These are phyloP conservation scores for Falco berigora DNA, from an alignment of 2,797 vertebrate species.

Conservation along the genomic window DNA sequence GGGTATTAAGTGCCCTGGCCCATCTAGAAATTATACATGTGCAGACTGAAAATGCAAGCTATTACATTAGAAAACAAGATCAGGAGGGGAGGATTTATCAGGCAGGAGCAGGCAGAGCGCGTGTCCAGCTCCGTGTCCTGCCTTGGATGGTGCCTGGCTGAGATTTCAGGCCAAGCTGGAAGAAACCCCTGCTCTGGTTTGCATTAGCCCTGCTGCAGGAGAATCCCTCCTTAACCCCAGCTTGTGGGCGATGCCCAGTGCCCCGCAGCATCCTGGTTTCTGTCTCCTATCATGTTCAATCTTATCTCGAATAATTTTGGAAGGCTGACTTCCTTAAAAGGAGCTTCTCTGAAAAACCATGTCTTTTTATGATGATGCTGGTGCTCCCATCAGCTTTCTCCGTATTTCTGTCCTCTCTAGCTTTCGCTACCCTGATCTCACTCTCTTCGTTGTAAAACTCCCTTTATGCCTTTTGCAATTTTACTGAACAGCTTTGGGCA, in stretches of 20 bases:
- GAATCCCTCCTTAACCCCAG: not conserved
- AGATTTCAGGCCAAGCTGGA: not conserved
- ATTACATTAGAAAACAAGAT: not conserved
- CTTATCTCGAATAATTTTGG: not conserved
- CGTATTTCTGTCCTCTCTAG: not conserved
- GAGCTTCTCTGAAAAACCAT: not conserved
- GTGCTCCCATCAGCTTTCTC: not conserved
- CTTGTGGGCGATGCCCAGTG: rapidly evolving
- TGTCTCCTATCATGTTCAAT: not conserved
- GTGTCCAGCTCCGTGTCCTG: not conserved
- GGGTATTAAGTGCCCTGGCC: not conserved
- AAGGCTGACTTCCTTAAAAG: not conserved
- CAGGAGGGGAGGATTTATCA: not conserved
- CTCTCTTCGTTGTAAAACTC: not conserved
- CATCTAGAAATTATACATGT: not conserved
- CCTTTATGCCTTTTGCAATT: not conserved
- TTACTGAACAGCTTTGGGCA: not conserved
- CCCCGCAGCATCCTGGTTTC: not conserved
- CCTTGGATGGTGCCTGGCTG: not conserved
- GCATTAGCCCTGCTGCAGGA: rapidly evolving
- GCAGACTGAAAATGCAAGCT: not conserved
- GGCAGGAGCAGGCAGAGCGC: not conserved
- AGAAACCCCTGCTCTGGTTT: not conserved
- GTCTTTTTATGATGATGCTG: not conserved
- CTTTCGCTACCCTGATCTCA: not conserved